Conservation (phyloP, 2,888 invertebrate genomes). For the Zonitis immaculata region DNA sequence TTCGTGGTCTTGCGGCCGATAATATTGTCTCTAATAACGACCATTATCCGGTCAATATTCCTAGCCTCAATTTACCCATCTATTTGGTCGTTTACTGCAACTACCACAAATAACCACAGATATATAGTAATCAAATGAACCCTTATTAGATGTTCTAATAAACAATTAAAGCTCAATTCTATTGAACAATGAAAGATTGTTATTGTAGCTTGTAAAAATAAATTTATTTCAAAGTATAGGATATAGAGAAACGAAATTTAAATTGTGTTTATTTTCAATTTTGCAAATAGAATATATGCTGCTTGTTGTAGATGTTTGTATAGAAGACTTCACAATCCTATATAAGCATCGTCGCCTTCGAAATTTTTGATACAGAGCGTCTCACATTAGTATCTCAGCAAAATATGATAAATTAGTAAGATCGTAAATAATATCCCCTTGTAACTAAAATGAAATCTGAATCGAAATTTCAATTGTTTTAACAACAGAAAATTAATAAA, state of each 20-base stretch:
- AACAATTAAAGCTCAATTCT: not conserved
- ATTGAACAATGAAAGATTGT: not conserved
- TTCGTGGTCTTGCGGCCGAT: conserved; percentile 1
- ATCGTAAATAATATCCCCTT: no score
- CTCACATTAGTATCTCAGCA: no score
- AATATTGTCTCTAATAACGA: conserved; percentile 3
- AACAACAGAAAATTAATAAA: no score
- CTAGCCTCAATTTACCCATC: not conserved
- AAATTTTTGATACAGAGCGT: no score
- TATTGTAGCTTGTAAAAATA: not conserved
- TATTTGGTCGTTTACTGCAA: not conserved
- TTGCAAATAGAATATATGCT: conserved; percentile 39
- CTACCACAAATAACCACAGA: not conserved
- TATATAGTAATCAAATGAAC: not conserved
- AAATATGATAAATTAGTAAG: no score
- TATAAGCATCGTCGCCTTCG: conserved; percentile 24
- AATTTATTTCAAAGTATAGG: no score
- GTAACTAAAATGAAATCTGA: conserved; percentile 25
- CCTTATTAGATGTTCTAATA: not conserved
- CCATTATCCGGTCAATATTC: not conserved
- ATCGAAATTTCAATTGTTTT: no score
- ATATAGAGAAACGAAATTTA: no score
- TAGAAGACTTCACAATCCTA: conserved; percentile 27
- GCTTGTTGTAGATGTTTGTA: conserved; percentile 29
- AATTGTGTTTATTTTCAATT: conserved; percentile 42